phyloP scores from a whole-genome alignment of 2,888 invertebrate species.

The Hydraecia micacea region DNA sequence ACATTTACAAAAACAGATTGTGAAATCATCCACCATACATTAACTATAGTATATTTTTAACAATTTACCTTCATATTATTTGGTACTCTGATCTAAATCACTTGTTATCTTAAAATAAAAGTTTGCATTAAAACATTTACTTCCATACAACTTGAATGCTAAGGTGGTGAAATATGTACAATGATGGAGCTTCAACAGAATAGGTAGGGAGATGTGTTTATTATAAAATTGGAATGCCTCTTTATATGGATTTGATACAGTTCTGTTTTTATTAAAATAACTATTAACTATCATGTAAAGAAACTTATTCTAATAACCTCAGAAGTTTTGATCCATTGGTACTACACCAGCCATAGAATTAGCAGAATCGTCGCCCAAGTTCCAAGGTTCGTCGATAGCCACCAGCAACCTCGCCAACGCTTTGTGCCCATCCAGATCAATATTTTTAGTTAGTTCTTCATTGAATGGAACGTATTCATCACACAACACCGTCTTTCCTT shows the following conservation, averaged over 20 bases:
- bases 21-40: neutral
- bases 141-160: neutral
- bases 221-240: slow-evolving; percentile 13
- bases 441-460: slow-evolving; percentile 81
- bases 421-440: slow-evolving; percentile 86
- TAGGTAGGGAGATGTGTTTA: neutral
- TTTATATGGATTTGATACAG: neutral
- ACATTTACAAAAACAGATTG: neutral
- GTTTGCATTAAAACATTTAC: slow-evolving; percentile 1
- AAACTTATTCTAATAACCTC: slow-evolving; percentile 30
- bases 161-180: neutral
- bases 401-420: slow-evolving; percentile 81
- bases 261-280: neutral
- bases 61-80: neutral
- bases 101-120: neutral
- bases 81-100: neutral
- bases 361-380: slow-evolving; percentile 80
- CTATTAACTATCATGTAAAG: slow-evolving; percentile 4
- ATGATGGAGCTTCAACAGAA: neutral
- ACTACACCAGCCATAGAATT: slow-evolving; percentile 75
- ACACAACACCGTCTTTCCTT: slow-evolving; percentile 85
- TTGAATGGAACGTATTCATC: slow-evolving; percentile 86
- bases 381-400: slow-evolving; percentile 88
- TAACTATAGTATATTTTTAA: neutral
- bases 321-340: slow-evolving; percentile 78